Conservation (phyloP, 2,797 vertebrate species). For the Halcyon leucocephala region DNA sequence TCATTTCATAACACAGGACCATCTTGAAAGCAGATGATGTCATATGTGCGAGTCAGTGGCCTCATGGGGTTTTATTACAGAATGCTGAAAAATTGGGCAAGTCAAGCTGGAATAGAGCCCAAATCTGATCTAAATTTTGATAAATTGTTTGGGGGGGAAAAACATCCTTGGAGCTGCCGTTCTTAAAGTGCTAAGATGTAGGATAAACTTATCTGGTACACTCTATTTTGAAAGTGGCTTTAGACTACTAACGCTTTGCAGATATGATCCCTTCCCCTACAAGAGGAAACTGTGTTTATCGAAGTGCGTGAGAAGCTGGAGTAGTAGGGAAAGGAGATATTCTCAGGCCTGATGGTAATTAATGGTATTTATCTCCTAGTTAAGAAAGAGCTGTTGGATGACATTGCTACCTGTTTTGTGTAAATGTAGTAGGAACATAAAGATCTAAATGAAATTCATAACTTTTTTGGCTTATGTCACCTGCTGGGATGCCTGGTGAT, state of each 20-base stretch:
- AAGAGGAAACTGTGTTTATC: neutral
- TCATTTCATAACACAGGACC: neutral
- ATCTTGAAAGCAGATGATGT: neutral
- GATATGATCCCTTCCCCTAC: neutral
- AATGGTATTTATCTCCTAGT: neutral
- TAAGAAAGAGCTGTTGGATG: neutral
- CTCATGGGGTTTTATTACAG: conserved; percentile 34
- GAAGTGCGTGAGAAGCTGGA: neutral
- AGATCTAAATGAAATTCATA: neutral
- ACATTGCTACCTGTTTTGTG: neutral
- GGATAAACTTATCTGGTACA: neutral
- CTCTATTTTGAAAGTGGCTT: neutral
- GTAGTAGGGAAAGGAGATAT: neutral
- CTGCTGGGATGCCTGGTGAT: neutral
- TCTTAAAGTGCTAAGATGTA: neutral
- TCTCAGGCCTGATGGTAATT: neutral
- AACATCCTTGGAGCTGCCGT: neutral
- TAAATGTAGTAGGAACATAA: neutral
- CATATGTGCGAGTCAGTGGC: neutral
- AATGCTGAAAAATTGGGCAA: conserved; percentile 45
- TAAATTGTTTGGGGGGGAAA: neutral
- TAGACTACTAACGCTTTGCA: neutral
- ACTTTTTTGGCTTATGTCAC: neutral
- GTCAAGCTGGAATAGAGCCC: neutral
- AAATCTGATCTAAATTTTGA: conserved; percentile 33